Conservation (phyloP, 2,888 invertebrate genomes). For the Gnatocerus cornutus region DNA sequence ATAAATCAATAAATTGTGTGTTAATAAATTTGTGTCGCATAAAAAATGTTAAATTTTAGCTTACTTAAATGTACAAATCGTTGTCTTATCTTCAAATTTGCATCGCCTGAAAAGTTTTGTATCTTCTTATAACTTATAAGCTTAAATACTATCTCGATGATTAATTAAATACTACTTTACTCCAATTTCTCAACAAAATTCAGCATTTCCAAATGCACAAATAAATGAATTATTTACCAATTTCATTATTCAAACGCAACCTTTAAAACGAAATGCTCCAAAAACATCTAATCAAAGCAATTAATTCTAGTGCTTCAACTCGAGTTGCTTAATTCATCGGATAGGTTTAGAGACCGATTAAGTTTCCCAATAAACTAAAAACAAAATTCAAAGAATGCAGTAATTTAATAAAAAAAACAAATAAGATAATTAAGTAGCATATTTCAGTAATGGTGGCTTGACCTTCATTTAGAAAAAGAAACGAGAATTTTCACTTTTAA, state of each 20-base stretch:
- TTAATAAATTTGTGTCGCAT: too few species aligned
- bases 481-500: slow-evolving; percentile 13
- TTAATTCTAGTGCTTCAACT: slow-evolving; percentile 3
- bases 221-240: neutral
- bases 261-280: slow-evolving; percentile 15
- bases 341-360: neutral
- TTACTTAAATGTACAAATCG: too few species aligned
- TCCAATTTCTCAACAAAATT: too few species aligned
- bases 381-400: neutral
- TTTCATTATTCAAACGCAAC: neutral
- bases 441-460: neutral
- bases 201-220: neutral
- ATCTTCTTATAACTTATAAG: too few species aligned
- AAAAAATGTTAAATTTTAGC: too few species aligned
- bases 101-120: too few species aligned
- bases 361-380: slow-evolving; percentile 2
- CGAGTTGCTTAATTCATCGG: slow-evolving; percentile 1
- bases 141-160: too few species aligned
- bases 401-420: neutral
- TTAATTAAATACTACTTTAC: too few species aligned
- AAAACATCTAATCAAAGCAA: slow-evolving; percentile 7
- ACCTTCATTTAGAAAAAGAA: slow-evolving; percentile 13
- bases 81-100: too few species aligned
- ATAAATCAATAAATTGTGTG: too few species aligned
- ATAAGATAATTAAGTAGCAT: neutral